Percentiles rank a stretch among this genome's conserved stretches.
Evolutionary conservation across 2,113 vertebrate species (phyloP).

Genomic region (Nesogale talazaci): DNA sequence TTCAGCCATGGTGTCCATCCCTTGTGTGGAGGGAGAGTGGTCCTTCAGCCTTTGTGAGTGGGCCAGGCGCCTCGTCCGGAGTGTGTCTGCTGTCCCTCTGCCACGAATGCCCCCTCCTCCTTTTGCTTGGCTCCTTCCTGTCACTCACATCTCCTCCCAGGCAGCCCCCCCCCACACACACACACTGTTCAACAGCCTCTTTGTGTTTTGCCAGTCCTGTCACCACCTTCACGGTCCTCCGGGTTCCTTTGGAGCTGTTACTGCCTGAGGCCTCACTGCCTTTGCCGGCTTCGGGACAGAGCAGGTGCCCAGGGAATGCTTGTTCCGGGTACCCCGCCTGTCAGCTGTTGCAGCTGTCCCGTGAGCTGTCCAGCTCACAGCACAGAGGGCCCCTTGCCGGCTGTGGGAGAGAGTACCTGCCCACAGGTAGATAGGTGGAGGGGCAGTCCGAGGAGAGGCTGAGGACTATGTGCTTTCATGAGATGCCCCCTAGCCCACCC

Average conservation of each 20-base stretch:
- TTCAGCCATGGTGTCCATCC: too few relatives aligned
- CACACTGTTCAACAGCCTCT: background rate
- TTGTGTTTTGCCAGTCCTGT: background rate
- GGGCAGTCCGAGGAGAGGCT: background rate
- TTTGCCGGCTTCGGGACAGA: background rate
- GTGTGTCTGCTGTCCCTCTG: background rate
- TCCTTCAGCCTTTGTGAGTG: background rate
- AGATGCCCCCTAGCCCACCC: background rate
- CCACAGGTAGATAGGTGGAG: background rate
- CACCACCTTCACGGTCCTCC: background rate
- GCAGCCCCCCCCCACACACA: background rate
- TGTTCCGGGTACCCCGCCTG: accelerated
- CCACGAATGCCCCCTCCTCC: background rate
- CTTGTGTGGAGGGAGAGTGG: too few relatives aligned
- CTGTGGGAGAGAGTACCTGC: background rate
- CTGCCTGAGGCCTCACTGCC: too few relatives aligned
- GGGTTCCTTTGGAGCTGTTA: background rate
- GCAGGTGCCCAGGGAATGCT: background rate
- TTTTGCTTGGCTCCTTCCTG: background rate
- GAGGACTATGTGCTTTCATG: background rate
- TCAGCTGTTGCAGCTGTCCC: background rate
- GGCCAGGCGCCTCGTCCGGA: background rate
- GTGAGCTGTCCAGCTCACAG: background rate
- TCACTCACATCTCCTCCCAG: background rate
- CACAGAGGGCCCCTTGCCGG: background rate